Conservation (phyloP, 2,888 invertebrate genomes). For the Lithophane socia region DNA sequence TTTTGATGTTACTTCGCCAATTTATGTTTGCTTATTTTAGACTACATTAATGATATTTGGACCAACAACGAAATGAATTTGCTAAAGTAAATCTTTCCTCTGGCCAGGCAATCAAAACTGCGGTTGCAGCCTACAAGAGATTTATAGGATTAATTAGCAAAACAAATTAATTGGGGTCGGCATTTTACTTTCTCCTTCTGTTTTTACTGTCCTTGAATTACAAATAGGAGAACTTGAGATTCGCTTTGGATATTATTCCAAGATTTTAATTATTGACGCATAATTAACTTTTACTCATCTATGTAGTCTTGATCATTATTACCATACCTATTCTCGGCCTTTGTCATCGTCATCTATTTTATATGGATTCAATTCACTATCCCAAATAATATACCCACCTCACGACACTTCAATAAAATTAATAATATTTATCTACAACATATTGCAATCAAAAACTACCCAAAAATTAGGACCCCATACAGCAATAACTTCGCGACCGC, state of each 20-base stretch:
- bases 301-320: neutral
- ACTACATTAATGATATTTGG: neutral
- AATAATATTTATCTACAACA: slow-evolving; percentile 3
- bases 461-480: slow-evolving; percentile 56
- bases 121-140: slow-evolving; percentile 57
- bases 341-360: neutral
- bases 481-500: slow-evolving; percentile 77
- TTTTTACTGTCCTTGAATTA: slow-evolving; percentile 41
- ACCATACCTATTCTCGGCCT: rapidly evolving
- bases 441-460: slow-evolving; percentile 35
- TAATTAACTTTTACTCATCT: neutral
- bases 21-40: neutral
- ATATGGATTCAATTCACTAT: neutral
- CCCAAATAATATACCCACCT: neutral
- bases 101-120: slow-evolving; percentile 48
- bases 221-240: slow-evolving; percentile 23
- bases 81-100: slow-evolving; percentile 33
- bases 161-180: slow-evolving; percentile 57
- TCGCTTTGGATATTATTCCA: slow-evolving; percentile 5
- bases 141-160: slow-evolving; percentile 59
- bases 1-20: neutral
- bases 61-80: slow-evolving; percentile 23
- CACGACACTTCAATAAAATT: neutral
- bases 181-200: slow-evolving; percentile 38
- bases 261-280: neutral